Evolutionary conservation across 2,888 invertebrate genomes (phyloP), one percentile per base, ranked within the genome.

Genomic region (Napeogenes sylphis): DNA sequence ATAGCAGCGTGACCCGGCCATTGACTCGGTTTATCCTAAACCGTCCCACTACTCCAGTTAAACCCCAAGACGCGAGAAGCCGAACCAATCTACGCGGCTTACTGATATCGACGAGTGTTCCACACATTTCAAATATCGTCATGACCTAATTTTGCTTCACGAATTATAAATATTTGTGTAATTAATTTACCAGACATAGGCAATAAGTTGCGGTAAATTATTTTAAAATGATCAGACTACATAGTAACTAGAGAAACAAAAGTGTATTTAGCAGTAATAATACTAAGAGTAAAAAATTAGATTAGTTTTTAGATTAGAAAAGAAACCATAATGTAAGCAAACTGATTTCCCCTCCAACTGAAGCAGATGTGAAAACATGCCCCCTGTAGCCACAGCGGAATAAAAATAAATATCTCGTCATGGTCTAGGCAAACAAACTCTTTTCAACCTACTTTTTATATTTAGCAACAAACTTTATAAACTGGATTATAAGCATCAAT

Each of bases 11-110:
- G 90, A 90, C 90, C 90, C 90, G 90, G 90, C 88, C 90, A 82
- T 90, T 90, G 90, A 90, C 90, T 90, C 85, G 85, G 84, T 85
- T 88, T 86, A 85, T 88, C 89, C 90, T 90, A 88, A 90, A 85
- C 89, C 88, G 90, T 84, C 88, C 90, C 82, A 90, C 90, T 90
- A 90, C 86, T 90, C 90, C 83, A 90, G 79, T 87, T 90, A 82
- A 81, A 77, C 73, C 75, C 75, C 77, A 75, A 80, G 75, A 73
- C 72, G 75, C 73, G 74, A 73, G 71, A 70, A 75, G 69, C 70
- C 71, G 68, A 72, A 56, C 70, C 73, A 73, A 76, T 76, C 73
- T 75, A 73, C 67, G 68, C 70, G 68, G 63, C 63, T 63, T 61
- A 61, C 65, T 66, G 55, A 51, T 53, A 66, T 66, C 64, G 67